Evolutionary conservation across 2,113 vertebrate genomes (phyloP).

Genomic region (Alethe diademata): DNA sequence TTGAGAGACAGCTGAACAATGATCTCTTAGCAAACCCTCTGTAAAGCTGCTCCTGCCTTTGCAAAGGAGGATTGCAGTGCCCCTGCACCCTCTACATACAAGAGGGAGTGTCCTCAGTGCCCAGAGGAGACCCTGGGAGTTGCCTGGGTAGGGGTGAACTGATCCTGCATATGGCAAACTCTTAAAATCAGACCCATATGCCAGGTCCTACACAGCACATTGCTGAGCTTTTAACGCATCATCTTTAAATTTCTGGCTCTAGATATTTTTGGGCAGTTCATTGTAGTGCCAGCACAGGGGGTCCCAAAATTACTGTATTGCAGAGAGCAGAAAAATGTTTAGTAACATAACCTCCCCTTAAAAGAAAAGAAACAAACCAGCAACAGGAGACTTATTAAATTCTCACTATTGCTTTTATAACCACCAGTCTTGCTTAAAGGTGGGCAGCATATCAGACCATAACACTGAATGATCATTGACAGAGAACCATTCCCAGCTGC

Average conservation of each 20-base stretch:
- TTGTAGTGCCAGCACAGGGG: rapidly evolving
- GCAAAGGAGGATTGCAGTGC: not conserved
- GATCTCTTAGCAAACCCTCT: not conserved
- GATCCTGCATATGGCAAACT: rapidly evolving
- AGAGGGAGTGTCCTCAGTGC: not conserved
- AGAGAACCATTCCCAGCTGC: not conserved
- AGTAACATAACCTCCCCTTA: not conserved
- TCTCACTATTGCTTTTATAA: not conserved
- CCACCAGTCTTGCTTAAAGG: not conserved
- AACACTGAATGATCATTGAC: not conserved
- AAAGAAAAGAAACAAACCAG: not conserved
- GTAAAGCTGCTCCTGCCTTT: not conserved
- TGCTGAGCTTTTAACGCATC: not conserved
- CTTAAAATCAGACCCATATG: not conserved
- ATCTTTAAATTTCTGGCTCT: not conserved
- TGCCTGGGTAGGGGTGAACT: rapidly evolving
- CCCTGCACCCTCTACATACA: not conserved
- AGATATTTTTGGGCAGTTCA: not conserved
- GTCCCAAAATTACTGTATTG: not conserved
- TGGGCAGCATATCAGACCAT: rapidly evolving
- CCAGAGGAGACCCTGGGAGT: not conserved
- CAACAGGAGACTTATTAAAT: not conserved
- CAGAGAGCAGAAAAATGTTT: not conserved
- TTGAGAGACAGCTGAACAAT: not conserved
- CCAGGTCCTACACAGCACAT: not conserved